Base-by-base conservation (phyloP, 2,888 invertebrate genomes). In the Teinopalpus imperialis region DNA sequence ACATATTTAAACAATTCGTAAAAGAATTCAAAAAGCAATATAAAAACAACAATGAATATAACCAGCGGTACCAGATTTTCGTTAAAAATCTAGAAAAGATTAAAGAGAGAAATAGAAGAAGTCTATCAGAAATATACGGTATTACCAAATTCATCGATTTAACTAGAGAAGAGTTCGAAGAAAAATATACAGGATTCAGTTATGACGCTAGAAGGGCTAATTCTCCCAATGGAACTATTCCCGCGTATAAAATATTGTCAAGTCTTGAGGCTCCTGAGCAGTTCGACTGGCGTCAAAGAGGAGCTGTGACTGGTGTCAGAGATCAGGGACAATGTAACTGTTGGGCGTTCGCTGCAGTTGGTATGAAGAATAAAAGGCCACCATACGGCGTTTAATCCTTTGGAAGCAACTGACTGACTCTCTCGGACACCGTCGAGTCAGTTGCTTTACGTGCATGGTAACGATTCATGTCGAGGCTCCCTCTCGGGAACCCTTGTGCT, bases 301-400 rank as follows among this genome's bases (percentile, higher is more conserved):
- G 94, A 3, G 94, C 93, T 10, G 96, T 97, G 1, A 95, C 95
- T 0, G 85, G 81, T 0, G 90, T 96, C 9, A 96, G 96, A 68
- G 90, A 95, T 80, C 96, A 97, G 83, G 92, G 90, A 13, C 75
- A 79, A 37, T 96, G 95, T 68, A 95, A 95, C 21, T 96, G 96
- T 80, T 97, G 95, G 95, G 91, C 95, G 18, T 69, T 66, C 24
- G 56, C 58, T 35, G 7, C 56, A 2, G 46, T 36, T 24, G 66
- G 67, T 62, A 18, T 13, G 30, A 10, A 13, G 10, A n/a, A n/a
- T n/a, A n/a, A n/a, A n/a, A n/a, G n/a, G n/a, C n/a, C n/a, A n/a
- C n/a, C n/a, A n/a, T n/a, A n/a, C n/a, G n/a, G n/a, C n/a, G n/a
- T n/a, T n/a, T n/a, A n/a, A n/a, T n/a, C n/a, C n/a, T n/a, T n/a